Base-by-base conservation (phyloP, 2,113 vertebrate species). In the Tringa solitaria region DNA sequence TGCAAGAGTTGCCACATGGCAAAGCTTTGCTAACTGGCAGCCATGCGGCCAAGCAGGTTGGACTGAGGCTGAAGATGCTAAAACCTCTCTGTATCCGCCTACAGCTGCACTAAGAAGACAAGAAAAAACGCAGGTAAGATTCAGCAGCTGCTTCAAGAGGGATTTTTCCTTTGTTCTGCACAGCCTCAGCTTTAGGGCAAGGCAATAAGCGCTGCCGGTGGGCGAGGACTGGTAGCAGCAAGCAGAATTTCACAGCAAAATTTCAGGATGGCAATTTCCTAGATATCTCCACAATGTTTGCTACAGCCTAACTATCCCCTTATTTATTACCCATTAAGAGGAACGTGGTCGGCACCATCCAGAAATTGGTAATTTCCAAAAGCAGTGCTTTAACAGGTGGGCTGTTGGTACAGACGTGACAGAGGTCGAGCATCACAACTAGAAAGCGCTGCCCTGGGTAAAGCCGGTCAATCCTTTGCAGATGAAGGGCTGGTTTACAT, bases 1-100 rank as follows among this genome's bases (percentile, higher is more conserved):
- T 1, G 27, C 35, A 14, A 10, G 3, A 14, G 74, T 22, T 68
- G n/a, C 30, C 15, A 6, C 13, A 4, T 0, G 22, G 46, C 14
- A 4, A 61, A 80, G 74, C 80, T 74, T 48, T 56, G 21, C 86
- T 37, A 18, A 45, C 54, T 5, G 10, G 5, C 30, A 12, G 53
- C 37, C 37, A 0, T 26, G 13, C 20, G 9, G 69, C 61, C 24
- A 14, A 75, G 48, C 46, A 48, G 61, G 32, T 16, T 14, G 0
- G 5, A 30, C 35, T 5, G 54, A 61, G 48, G 35, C 16, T 68
- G 12, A 19, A 61, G 46, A 50, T 50, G 35, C 27, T 74, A 10
- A 28, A 93, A 74, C 6, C 4, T 7, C 46, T 39, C 79, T 39
- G 14, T 5, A 20, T 12, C 51, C 70, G 48, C 65, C 60, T 19